A percentile compares a stretch with the other conserved stretches of the same genome.
Conservation (phyloP, 2,113 vertebrate genomes). For the Falcunculus frontatus region DNA sequence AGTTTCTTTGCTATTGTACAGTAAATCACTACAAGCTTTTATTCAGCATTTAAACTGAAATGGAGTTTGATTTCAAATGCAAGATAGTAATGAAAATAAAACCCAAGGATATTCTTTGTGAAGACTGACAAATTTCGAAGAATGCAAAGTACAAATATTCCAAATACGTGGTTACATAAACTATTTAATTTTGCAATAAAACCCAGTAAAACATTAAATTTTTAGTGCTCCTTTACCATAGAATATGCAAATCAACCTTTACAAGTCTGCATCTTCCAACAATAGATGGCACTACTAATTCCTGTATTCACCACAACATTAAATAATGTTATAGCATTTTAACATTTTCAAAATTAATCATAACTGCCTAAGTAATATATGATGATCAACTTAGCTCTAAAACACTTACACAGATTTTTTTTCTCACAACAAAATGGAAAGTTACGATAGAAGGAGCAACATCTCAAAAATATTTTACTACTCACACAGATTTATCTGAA, state of each 20-base stretch:
- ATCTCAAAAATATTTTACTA: not conserved
- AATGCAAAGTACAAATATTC: not conserved
- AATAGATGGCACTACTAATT: slow-evolving; percentile 70
- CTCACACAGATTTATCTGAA: slow-evolving; percentile 2
- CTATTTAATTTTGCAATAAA: slow-evolving; percentile 2
- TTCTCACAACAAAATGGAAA: not conserved
- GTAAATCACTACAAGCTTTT: not conserved
- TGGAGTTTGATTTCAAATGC: not conserved
- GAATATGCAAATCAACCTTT: not conserved
- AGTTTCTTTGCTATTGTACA: not conserved
- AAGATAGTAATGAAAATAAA: not conserved
- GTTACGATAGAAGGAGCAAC: not conserved
- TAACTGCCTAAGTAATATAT: slow-evolving; percentile 48
- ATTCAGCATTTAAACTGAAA: not conserved
- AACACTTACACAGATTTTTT: slow-evolving; percentile 5
- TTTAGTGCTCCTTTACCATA: slow-evolving; percentile 10
- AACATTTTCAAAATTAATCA: slow-evolving; percentile 49
- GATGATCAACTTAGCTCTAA: slow-evolving; percentile 54
- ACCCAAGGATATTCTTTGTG: not conserved
- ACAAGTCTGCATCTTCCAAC: slow-evolving; percentile 17
- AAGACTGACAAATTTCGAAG: not conserved
- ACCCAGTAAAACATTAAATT: not conserved
- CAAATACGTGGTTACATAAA: not conserved
- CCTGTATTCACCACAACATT: slow-evolving; percentile 33
- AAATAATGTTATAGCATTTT: slow-evolving; percentile 29